Percentiles rank a stretch among this genome's conserved stretches.
phyloP scores from a whole-genome alignment of 2,888 invertebrate species.

The Harpalus rubripes region DNA sequence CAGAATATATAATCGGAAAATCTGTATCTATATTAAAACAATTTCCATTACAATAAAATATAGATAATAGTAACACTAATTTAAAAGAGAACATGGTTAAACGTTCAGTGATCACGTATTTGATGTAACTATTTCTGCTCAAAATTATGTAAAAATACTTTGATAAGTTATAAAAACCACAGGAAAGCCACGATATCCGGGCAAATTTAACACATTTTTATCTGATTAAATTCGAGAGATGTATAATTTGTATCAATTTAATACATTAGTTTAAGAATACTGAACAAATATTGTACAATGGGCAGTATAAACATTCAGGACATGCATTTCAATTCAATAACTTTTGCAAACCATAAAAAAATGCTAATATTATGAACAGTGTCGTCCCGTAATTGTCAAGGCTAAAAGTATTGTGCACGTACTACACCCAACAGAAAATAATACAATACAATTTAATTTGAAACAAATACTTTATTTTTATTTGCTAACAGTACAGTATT shows the following conservation, averaged over 20 bases:
- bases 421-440: too few relatives aligned
- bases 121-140: too few relatives aligned
- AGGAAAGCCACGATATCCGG: slow-evolving; percentile 17
- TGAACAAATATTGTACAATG: neutral
- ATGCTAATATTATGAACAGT: neutral
- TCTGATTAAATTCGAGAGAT: too few relatives aligned
- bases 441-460: neutral
- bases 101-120: neutral
- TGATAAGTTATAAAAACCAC: slow-evolving; percentile 27
- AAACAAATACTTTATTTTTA: neutral
- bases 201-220: neutral
- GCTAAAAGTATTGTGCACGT: too few relatives aligned
- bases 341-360: neutral
- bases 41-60: neutral
- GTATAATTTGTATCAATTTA: too few relatives aligned
- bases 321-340: neutral
- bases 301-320: neutral
- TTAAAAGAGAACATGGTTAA: slow-evolving; percentile 1
- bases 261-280: neutral
- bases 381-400: too few relatives aligned
- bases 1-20: slow-evolving; percentile 61
- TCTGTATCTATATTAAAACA: slow-evolving; percentile 59
- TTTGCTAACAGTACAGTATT: neutral
- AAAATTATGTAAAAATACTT: neutral
- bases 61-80: neutral